Base-by-base conservation (phyloP, 1,140 invertebrate genomes). In the Magallana ariakensis region DNA sequence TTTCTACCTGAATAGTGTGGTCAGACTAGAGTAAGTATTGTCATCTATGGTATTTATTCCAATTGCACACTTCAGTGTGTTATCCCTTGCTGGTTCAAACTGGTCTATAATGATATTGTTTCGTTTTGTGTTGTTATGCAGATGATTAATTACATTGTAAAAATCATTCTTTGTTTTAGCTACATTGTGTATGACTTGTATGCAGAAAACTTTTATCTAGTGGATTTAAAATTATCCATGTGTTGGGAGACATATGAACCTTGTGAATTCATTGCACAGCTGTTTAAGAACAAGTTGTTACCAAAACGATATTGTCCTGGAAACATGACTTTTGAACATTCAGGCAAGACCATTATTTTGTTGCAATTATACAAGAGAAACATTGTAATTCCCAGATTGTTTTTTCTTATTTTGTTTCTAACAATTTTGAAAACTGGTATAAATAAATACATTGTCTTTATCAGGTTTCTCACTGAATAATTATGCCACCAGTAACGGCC, bases 181-280 rank as follows among this genome's bases (percentile, higher is more conserved):
- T 86, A 82, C 80, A 86, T 22, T 60, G 15, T 86, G 16, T 86
- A 82, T 57, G 80, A 86, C 85, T 57, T 86, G 75, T 57, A 81
- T 56, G 57, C 56, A 54, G 80, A 81, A 46, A 58, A 60, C 10
- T 46, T 26, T 1, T 86, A 86, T 33, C 22, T 86, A 55, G 80
- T 86, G 26, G 57, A 86, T 58, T n/a, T 82, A 19, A 57, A 81
- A 33, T 54, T 86, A 22, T 60, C 26, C 5, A 7, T 86, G 85
- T 86, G 85, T 19, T 86, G 75, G 56, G 85, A 85, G 19, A 80
- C 66, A 10, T 82, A 82, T 82, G 46, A 82, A n/a, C 15, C 80
- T 22, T 82, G 80, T 82, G 53, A 82, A 56, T 55, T 56, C 19
- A n/a, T 19, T 22, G 80, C 55, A 5, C 46, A 54, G 19, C 46